Evolutionary conservation across 1,140 invertebrate genomes (phyloP).

Genomic region (Temnothorax longispinosus): DNA sequence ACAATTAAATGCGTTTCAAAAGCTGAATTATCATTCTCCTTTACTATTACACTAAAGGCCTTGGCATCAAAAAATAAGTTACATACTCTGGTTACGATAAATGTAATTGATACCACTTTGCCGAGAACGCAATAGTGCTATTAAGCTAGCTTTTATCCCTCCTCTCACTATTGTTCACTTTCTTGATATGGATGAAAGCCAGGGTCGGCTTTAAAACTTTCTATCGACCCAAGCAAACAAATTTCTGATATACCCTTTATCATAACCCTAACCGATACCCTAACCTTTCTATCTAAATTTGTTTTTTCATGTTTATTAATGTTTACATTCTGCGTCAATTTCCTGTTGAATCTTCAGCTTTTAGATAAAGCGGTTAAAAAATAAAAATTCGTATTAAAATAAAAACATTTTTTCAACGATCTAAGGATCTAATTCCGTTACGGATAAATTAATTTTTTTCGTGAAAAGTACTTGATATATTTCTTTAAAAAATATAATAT

Average conservation of each 20-base stretch:
- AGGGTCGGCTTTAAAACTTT: conserved; percentile 10
- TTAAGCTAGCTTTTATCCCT: conserved; percentile 35
- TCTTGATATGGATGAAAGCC: conserved; percentile 20
- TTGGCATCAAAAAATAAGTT: conserved; percentile 14
- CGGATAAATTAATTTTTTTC: background rate
- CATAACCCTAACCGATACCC: background rate
- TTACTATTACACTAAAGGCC: no score
- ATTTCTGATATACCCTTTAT: background rate
- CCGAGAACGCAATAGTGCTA: conserved; percentile 5
- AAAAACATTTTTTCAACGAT: background rate
- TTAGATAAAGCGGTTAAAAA: background rate
- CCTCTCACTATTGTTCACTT: background rate
- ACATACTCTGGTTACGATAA: conserved; percentile 32
- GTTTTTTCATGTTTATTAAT: background rate
- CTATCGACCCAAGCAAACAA: conserved; percentile 2
- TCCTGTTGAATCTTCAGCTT: background rate
- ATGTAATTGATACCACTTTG: conserved; percentile 61
- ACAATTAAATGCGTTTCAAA: background rate
- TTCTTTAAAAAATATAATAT: background rate
- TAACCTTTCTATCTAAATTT: conserved; percentile 4
- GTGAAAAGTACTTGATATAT: background rate
- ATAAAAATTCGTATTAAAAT: background rate
- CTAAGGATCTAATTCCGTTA: background rate
- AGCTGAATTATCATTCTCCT: background rate
- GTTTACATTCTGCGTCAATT: conserved; percentile 5